Percentiles rank a stretch among this genome's conserved stretches.
These are phyloP conservation scores for Coracopsis vasa DNA, from an alignment of 2,113 vertebrate species.

Conservation along the genomic window DNA sequence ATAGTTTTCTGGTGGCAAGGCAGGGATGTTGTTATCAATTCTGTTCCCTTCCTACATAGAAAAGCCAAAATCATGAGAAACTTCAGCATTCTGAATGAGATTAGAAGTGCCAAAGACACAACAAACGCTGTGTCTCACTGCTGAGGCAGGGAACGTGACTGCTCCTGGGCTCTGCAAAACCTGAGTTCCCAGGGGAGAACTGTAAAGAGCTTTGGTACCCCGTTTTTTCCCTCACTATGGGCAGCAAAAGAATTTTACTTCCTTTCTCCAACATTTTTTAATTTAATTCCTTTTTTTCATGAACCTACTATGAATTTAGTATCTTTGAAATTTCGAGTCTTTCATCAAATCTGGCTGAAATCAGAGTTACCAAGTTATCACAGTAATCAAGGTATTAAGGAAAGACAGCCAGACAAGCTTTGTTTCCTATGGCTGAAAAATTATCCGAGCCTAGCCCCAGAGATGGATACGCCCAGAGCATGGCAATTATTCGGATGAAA, in stretches of 20 bases:
- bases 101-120: background rate
- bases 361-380: background rate
- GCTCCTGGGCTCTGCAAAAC: background rate
- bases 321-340: background rate
- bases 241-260: background rate
- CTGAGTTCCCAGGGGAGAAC: background rate
- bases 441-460: background rate
- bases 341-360: background rate
- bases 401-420: background rate
- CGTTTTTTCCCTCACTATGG: accelerated
- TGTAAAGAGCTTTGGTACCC: background rate
- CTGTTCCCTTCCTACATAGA: background rate
- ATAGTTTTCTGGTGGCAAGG: background rate
- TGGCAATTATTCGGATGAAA: background rate
- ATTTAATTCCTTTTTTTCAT: background rate
- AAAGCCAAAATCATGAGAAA: background rate
- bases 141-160: background rate
- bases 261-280: background rate
- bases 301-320: background rate
- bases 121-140: background rate
- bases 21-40: background rate
- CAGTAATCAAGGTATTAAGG: background rate
- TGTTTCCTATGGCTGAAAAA: background rate
- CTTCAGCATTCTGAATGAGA: background rate
- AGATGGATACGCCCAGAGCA: background rate